Base-by-base conservation (phyloP, 1,140 invertebrate species). In the Coptotermes formosanus region DNA sequence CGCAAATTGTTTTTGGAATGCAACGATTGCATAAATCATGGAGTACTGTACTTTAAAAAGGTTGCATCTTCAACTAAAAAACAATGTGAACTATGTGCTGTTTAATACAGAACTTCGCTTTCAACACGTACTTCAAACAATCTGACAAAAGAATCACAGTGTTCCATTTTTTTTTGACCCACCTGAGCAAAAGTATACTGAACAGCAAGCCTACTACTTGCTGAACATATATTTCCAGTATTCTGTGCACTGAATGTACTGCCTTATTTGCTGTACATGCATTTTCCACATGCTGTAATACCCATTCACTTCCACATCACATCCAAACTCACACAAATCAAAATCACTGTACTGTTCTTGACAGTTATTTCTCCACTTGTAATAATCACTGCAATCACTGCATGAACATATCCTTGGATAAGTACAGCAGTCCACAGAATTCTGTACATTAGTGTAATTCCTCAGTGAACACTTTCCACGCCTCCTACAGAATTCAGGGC, bases 191-290 rank as follows among this genome's bases (percentile, higher is more conserved):
- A 55, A 4, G 52, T 55, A 19, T 55, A 55, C 52, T 1, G 19
- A 55, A 75, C 64, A 11, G n/a, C 4, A 12, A 30, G 8, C 14
- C 25, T 75, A 75, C n/a, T 59, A 23, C 4, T 32, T 75, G 23
- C 55, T 82, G n/a, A 85, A 45, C 85, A 85, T 85, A 81, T 64
- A 9, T 45, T 38, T 69, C 21, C 55, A 55, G 32, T 85, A 85
- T 75, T 85, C 85, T 12, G 52, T 85, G 9, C 38, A 85, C 44
- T 85, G 85, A 75, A 85, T 85, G 75, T 69, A 69, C 55, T 85
- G 85, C 16, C 44, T 85, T 55, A 85, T 43, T 64, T 85, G 85
- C 12, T 44, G 21, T 11, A 82, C 32, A 21, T 85, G 59, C 64
- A 75, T 75, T 75, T 25, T 75, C 64, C 64, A 75, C n/a, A 75